Evolutionary conservation across 2,113 vertebrate genomes (phyloP).

Genomic region (Erythrocercus mccallii): DNA sequence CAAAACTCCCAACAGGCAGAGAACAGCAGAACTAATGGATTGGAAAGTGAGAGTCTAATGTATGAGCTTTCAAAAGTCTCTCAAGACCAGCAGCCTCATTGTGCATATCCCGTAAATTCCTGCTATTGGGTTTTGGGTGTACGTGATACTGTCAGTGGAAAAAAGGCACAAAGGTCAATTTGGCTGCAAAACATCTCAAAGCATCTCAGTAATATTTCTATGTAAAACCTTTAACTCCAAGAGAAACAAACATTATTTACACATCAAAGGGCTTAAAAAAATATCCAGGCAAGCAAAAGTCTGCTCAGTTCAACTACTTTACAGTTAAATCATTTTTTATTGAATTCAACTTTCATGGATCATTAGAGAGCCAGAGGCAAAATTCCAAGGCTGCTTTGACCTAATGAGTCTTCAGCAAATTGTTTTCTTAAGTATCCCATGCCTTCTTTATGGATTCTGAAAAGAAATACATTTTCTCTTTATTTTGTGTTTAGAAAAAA

Average conservation of each 20-base stretch:
- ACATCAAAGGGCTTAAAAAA: conserved; percentile 44
- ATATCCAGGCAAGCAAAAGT: conserved; percentile 61
- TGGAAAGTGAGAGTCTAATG: conserved; percentile 75
- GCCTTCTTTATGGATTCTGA: not conserved
- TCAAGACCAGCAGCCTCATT: conserved; percentile 57
- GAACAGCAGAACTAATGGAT: conserved; percentile 78
- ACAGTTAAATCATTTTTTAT: conserved; percentile 78
- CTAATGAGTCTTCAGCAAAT: conserved; percentile 76
- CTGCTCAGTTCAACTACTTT: conserved; percentile 52
- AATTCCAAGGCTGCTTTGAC: conserved; percentile 65
- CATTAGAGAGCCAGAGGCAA: conserved; percentile 72
- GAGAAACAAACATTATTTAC: conserved; percentile 67
- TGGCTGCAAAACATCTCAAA: not conserved
- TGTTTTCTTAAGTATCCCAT: conserved; percentile 62
- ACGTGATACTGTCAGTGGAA: not conserved
- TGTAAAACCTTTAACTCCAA: conserved; percentile 31
- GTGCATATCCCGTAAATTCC: conserved; percentile 57
- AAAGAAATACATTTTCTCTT: conserved; percentile 25
- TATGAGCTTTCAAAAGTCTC: conserved; percentile 67
- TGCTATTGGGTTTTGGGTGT: conserved; percentile 18
- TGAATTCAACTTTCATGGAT: conserved; percentile 79
- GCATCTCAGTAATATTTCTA: conserved; percentile 11
- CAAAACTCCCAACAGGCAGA: conserved; percentile 71
- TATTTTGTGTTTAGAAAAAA: not conserved
- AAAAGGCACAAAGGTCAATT: conserved; percentile 44